phyloP scores from a whole-genome alignment of 2,113 vertebrate species.

The Gallinago jamesoni region DNA sequence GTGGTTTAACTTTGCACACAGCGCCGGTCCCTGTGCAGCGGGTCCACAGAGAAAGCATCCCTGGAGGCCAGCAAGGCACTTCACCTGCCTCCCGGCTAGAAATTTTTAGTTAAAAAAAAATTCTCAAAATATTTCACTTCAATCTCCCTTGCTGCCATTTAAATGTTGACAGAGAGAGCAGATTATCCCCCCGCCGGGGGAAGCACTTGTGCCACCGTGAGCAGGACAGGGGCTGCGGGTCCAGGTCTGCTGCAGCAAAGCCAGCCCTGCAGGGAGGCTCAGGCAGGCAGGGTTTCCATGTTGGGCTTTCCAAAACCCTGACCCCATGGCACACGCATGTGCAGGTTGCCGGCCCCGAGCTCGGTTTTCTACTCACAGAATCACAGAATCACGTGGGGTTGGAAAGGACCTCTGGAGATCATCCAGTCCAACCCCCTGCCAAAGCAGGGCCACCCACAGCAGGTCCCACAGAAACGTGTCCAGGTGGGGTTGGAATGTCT shows the following conservation, averaged over 20 bases:
- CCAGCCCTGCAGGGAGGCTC: neutral
- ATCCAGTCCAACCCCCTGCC: too few species aligned
- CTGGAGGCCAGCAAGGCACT: neutral
- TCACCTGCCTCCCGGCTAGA: neutral
- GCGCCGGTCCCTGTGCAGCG: neutral
- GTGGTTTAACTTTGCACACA: neutral
- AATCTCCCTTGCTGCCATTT: neutral
- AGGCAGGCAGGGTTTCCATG: neutral
- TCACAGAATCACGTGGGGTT: too few species aligned
- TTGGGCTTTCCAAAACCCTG: neutral
- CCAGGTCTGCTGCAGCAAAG: neutral
- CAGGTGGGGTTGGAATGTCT: too few species aligned
- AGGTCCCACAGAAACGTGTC: too few species aligned
- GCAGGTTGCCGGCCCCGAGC: neutral
- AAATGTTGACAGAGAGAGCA: neutral
- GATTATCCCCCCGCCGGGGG: neutral
- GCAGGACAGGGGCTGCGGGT: neutral
- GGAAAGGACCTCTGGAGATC: too few species aligned
- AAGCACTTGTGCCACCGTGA: too few species aligned
- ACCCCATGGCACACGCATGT: neutral
- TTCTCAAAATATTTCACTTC: neutral
- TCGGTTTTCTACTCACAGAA: neutral
- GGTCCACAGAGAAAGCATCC: neutral
- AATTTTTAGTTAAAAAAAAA: neutral
- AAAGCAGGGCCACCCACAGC: too few species aligned